Conservation (phyloP, 2,113 vertebrate genomes). For the Carassius carassius region DNA sequence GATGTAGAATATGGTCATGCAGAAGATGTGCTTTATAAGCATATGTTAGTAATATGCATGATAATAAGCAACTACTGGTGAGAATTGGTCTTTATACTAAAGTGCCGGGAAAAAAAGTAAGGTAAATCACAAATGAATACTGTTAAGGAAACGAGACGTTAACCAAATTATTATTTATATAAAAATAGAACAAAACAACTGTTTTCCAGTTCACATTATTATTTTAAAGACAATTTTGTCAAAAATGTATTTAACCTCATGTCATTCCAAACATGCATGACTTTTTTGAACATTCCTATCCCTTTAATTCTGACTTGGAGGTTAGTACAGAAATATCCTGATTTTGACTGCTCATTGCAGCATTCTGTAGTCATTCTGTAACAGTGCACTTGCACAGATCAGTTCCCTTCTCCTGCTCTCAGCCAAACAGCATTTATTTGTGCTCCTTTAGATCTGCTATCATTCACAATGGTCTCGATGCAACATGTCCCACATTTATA, state of each 20-base stretch:
- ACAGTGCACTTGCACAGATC: too few species aligned
- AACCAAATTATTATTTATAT: neutral
- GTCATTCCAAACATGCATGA: too few species aligned
- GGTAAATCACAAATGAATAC: too few species aligned
- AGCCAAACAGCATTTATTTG: neutral
- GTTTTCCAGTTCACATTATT: neutral
- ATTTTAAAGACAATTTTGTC: too few species aligned
- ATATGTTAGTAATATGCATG: too few species aligned
- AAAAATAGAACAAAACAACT: neutral
- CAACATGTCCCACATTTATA: neutral
- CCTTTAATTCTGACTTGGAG: neutral
- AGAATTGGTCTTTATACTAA: too few species aligned
- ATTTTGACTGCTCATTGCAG: neutral
- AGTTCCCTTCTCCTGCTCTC: neutral
- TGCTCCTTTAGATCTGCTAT: neutral
- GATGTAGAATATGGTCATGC: too few species aligned
- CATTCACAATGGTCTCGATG: neutral
- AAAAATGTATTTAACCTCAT: too few species aligned
- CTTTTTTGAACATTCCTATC: too few species aligned
- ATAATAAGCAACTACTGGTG: too few species aligned
- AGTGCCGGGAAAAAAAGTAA: too few species aligned
- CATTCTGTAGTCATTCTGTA: neutral
- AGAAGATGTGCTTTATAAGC: too few species aligned
- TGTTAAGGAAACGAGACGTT: neutral
- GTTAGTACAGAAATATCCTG: neutral